These are phyloP conservation scores for Trogon melanurus DNA, from an alignment of 2,113 vertebrate genomes.

Conservation along the genomic window DNA sequence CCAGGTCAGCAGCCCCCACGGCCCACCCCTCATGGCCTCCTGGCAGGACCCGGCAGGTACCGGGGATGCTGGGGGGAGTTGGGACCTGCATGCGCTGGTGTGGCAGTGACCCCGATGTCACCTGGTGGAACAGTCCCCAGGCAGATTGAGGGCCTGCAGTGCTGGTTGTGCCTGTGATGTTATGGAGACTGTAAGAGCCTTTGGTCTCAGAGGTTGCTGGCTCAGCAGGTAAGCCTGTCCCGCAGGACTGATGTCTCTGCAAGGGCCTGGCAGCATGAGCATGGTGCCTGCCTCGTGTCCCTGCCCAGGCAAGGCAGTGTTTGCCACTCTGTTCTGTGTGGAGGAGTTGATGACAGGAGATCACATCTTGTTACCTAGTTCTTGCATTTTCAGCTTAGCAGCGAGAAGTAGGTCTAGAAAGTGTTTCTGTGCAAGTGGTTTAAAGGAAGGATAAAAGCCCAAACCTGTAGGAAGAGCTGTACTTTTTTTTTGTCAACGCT, in stretches of 20 bases:
- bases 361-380: not conserved
- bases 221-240: not conserved
- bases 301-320: not conserved
- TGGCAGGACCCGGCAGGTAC: slow-evolving; percentile 32
- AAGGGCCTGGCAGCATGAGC: not conserved
- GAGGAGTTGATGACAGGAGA: not conserved
- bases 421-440: not conserved
- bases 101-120: not conserved
- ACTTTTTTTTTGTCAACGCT: not conserved
- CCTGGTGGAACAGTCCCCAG: not conserved
- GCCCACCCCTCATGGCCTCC: not conserved
- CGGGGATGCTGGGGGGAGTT: not conserved
- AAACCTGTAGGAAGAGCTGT: not conserved
- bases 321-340: fast-evolving
- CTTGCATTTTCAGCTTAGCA: not conserved
- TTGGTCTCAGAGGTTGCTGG: not conserved
- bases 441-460: not conserved
- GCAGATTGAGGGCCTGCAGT: not conserved
- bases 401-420: not conserved
- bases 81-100: not conserved
- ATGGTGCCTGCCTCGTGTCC: not conserved
- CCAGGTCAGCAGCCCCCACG: not conserved
- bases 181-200: not conserved
- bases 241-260: not conserved
- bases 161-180: not conserved